Conservation (phyloP, 2,797 vertebrate species). For the Merluccius polli region DNA sequence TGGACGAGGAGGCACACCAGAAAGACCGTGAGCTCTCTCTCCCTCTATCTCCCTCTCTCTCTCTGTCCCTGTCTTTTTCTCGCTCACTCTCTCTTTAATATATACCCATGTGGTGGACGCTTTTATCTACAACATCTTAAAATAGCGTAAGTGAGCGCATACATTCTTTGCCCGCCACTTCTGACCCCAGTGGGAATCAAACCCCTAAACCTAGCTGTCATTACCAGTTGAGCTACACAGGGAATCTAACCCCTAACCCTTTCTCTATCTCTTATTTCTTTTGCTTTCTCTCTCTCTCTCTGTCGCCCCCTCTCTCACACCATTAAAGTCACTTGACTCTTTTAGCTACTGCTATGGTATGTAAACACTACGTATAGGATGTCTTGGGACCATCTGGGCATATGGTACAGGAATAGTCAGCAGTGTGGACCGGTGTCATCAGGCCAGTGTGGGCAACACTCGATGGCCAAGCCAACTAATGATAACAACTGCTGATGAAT, state of each 20-base stretch:
- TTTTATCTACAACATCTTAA: too few species aligned
- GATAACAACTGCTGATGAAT: not conserved
- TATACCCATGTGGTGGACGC: not conserved
- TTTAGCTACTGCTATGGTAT: not conserved
- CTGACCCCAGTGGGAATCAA: too few species aligned
- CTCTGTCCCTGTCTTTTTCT: not conserved
- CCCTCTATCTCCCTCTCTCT: not conserved
- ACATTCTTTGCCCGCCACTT: too few species aligned
- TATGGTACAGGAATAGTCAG: too few species aligned
- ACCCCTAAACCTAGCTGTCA: too few species aligned
- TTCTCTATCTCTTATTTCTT: not conserved
- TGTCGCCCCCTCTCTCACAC: not conserved
- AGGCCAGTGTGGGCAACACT: not conserved
- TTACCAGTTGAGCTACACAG: too few species aligned
- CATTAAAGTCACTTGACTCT: not conserved
- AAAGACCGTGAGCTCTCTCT: constrained; percentile 85
- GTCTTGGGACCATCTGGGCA: not conserved
- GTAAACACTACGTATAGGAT: not conserved
- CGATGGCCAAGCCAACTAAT: not conserved
- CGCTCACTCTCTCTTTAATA: not conserved
- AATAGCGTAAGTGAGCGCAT: too few species aligned
- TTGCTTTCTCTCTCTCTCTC: not conserved
- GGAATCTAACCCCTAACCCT: not conserved
- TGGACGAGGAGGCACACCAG: constrained; percentile 89
- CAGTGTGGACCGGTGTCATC: not conserved